A percentile compares a stretch with the other conserved stretches of the same genome.
phyloP scores from a whole-genome alignment of 2,888 invertebrate genomes.

The Ectemnius continuus region DNA sequence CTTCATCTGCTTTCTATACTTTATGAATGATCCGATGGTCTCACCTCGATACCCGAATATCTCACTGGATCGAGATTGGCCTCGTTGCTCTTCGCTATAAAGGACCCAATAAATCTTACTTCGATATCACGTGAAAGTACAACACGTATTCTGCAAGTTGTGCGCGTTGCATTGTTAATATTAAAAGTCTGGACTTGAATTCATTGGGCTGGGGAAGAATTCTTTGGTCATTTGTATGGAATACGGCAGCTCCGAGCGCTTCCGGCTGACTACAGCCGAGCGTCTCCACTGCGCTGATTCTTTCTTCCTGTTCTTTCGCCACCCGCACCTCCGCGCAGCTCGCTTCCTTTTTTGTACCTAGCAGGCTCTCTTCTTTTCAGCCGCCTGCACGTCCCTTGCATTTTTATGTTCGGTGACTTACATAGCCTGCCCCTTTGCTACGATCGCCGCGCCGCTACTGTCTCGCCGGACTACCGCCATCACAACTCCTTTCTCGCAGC shows the following conservation, averaged over 20 bases:
- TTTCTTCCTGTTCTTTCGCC: slow-evolving; percentile 17
- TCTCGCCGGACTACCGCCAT: no score
- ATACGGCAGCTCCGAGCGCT: slow-evolving; percentile 66
- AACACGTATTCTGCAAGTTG: slow-evolving; percentile 27
- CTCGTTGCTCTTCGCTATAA: slow-evolving; percentile 29
- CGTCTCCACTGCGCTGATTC: slow-evolving; percentile 22
- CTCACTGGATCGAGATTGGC: slow-evolving; percentile 44
- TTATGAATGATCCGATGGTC: slow-evolving; percentile 48
- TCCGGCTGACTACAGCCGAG: slow-evolving; percentile 62
- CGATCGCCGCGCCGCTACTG: no score
- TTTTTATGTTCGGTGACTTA: no score
- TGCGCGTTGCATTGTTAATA: slow-evolving; percentile 25
- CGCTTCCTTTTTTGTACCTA: no score
- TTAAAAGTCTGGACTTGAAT: slow-evolving; percentile 40
- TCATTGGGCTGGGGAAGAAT: slow-evolving; percentile 56
- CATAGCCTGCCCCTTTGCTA: no score
- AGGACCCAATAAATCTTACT: slow-evolving; percentile 54
- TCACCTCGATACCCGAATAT: slow-evolving; percentile 43
- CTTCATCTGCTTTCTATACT: slow-evolving; percentile 45
- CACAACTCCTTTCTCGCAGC: no score
- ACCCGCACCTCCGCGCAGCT: slow-evolving; percentile 8
- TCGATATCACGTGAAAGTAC: slow-evolving; percentile 30
- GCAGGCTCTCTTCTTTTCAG: no score
- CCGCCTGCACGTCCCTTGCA: no score
- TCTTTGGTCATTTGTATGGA: slow-evolving; percentile 69